A percentile compares a stretch with the other conserved stretches of the same genome.
Conservation (phyloP, 2,888 invertebrate genomes). For the Malachius bipustulatus region DNA sequence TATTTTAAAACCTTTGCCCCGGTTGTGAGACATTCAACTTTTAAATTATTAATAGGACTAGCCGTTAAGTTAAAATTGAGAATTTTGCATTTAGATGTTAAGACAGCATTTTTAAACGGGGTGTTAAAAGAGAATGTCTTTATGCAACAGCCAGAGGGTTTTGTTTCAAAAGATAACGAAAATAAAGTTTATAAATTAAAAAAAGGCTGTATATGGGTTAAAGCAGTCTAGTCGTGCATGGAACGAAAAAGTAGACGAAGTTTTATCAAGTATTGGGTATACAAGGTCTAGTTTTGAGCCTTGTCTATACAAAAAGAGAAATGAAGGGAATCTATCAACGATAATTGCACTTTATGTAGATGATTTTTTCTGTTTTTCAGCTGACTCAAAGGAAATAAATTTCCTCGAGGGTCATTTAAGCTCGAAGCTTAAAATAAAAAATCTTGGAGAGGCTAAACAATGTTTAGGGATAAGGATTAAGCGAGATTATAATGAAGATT, state of each 20-base stretch:
- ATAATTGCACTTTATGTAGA: slow-evolving; percentile 12
- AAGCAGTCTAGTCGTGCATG: slow-evolving; percentile 10
- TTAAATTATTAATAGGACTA: slow-evolving; percentile 10
- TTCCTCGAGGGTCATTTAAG: slow-evolving; percentile 4
- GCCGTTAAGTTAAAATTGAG: slow-evolving; percentile 9
- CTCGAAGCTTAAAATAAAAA: slow-evolving; percentile 9
- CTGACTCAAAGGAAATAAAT: slow-evolving; percentile 3
- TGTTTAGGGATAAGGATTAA: slow-evolving; percentile 8
- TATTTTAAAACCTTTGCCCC: slow-evolving; percentile 11
- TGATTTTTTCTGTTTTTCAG: too few relatives aligned
- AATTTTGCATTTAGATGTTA: slow-evolving; percentile 13
- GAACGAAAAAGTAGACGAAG: slow-evolving; percentile 9
- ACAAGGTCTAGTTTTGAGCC: slow-evolving; percentile 10
- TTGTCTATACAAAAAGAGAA: slow-evolving; percentile 10
- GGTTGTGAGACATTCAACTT: slow-evolving; percentile 11
- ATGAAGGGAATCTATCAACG: slow-evolving; percentile 5
- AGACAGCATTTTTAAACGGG: slow-evolving; percentile 12
- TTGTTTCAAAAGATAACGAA: slow-evolving; percentile 5
- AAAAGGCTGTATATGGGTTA: slow-evolving; percentile 11
- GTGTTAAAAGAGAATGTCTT: slow-evolving; percentile 10
- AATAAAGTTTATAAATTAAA: slow-evolving; percentile 9
- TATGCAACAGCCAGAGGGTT: slow-evolving; percentile 10
- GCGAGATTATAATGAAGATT: slow-evolving; percentile 4
- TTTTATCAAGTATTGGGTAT: slow-evolving; percentile 7
- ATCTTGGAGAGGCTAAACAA: too few relatives aligned